These are phyloP conservation scores for Chesias legatella DNA, from an alignment of 2,888 invertebrate genomes.

Conservation along the genomic window DNA sequence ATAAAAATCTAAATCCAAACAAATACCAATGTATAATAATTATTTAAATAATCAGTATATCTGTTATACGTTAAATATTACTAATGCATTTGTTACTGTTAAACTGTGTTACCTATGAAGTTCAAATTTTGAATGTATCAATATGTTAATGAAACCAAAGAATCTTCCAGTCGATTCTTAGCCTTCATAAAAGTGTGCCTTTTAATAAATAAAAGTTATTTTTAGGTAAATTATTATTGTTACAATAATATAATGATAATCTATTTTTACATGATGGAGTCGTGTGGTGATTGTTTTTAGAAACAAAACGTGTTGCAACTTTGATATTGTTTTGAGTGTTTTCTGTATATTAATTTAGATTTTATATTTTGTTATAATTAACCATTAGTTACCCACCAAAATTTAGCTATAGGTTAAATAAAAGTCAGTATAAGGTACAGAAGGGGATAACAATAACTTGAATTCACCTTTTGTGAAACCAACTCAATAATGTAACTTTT, in stretches of 20 bases:
- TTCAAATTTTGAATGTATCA: constrained; percentile 68
- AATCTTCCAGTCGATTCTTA: constrained; percentile 73
- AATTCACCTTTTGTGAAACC: too few species aligned
- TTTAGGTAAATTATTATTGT: constrained; percentile 59
- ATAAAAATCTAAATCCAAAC: constrained; percentile 46
- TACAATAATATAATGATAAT: constrained; percentile 24
- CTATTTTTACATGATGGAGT: not conserved
- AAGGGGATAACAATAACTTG: too few species aligned
- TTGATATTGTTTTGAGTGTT: constrained; percentile 42
- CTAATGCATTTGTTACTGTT: constrained; percentile 65
- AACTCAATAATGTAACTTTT: too few species aligned
- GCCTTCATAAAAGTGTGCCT: constrained; percentile 57
- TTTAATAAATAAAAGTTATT: constrained; percentile 41
- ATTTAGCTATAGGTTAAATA: constrained; percentile 41
- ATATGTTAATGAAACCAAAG: constrained; percentile 66
- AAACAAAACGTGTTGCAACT: constrained; percentile 30
- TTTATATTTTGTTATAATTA: constrained; percentile 39
- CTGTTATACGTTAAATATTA: constrained; percentile 35
- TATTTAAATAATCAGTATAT: constrained; percentile 45
- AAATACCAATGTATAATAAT: constrained; percentile 41
- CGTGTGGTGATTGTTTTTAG: constrained; percentile 30
- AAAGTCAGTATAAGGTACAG: constrained; percentile 21
- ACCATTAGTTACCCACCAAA: constrained; percentile 47
- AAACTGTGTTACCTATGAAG: constrained; percentile 69
- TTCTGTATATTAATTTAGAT: constrained; percentile 40